Conservation (phyloP, 2,113 vertebrate species). For the Oenanthe melanoleuca region DNA sequence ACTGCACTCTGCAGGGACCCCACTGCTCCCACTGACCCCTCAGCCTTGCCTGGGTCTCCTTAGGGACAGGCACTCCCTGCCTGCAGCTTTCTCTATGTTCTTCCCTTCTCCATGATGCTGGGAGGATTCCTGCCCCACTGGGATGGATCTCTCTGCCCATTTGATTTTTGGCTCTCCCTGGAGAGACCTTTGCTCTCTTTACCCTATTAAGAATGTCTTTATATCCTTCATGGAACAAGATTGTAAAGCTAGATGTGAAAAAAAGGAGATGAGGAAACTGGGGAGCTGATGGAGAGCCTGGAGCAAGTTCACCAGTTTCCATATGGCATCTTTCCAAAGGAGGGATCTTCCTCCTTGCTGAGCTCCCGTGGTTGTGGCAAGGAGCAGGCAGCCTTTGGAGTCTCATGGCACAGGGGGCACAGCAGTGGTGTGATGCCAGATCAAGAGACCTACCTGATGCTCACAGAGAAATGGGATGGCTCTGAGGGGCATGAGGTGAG, state of each 20-base stretch:
- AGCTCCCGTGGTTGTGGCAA: not conserved
- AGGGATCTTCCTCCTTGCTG: not conserved
- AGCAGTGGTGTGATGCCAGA: not conserved
- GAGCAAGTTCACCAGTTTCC: not conserved
- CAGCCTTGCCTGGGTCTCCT: not conserved
- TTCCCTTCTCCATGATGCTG: not conserved
- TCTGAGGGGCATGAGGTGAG: not conserved
- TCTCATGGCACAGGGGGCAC: not conserved
- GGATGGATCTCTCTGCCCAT: not conserved
- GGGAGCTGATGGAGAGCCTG: not conserved
- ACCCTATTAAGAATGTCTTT: not conserved
- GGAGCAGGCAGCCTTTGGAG: not conserved
- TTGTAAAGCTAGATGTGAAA: not conserved
- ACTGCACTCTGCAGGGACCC: not conserved
- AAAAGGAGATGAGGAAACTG: not conserved
- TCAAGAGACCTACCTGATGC: not conserved
- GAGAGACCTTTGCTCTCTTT: not conserved
- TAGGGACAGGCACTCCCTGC: not conserved
- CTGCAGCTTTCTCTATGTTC: not conserved
- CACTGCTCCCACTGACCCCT: not conserved
- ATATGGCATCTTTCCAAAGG: not conserved
- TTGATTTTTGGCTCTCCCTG: not conserved
- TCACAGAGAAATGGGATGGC: not conserved
- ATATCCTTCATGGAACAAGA: not conserved
- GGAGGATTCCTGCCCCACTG: not conserved